A percentile compares a stretch with the other conserved stretches of the same genome.
These are phyloP conservation scores for Drosophila eohydei DNA, from an alignment of 2,888 invertebrate species.

Conservation along the genomic window DNA sequence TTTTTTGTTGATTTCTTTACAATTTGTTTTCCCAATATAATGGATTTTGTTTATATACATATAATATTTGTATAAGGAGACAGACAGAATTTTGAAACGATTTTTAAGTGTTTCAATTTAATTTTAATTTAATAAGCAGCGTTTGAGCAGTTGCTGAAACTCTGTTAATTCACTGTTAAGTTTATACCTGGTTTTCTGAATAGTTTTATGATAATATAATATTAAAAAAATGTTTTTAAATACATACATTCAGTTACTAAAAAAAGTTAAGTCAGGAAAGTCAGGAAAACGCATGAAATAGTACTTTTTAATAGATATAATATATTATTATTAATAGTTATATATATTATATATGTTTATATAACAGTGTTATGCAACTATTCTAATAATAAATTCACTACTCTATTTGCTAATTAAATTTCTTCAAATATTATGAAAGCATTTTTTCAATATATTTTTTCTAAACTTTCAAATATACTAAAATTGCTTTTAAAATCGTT, in stretches of 20 bases:
- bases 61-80: background rate
- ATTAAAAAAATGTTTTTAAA: too few species aligned
- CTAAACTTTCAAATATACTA: background rate
- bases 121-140: background rate
- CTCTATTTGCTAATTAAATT: background rate
- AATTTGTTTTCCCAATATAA: constrained; percentile 47
- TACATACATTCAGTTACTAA: too few species aligned
- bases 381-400: too few species aligned
- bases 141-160: background rate
- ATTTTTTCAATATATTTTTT: background rate
- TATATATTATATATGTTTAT: too few species aligned
- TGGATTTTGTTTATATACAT: constrained; percentile 1
- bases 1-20: constrained; percentile 40
- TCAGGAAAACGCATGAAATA: too few species aligned
- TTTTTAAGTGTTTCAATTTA: constrained; percentile 5
- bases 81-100: constrained; percentile 8
- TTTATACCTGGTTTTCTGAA: background rate
- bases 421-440: background rate
- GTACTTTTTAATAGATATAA: too few species aligned
- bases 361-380: too few species aligned
- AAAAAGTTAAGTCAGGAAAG: too few species aligned
- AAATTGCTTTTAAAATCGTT: background rate
- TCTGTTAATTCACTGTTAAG: background rate
- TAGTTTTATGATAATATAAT: background rate
- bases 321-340: too few species aligned